phyloP scores from a whole-genome alignment of 37 sponge, comb jelly and placozoan genomes.

The Petrosia ficiformis region DNA sequence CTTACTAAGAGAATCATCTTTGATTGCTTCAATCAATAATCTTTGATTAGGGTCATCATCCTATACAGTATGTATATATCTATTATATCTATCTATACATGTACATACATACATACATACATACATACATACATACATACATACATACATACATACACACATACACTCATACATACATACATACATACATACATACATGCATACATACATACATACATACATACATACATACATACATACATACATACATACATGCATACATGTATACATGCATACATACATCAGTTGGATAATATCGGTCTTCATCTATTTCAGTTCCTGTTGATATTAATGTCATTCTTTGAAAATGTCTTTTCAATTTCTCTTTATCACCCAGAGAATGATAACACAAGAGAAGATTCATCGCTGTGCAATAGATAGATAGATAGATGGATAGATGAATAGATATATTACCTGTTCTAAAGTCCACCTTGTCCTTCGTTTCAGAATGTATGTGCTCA shows the following conservation, averaged over 20 bases:
- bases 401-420: too few relatives aligned
- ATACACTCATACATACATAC: background rate
- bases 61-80: constrained; percentile 16
- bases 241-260: background rate
- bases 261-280: constrained; percentile 32
- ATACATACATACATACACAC: background rate
- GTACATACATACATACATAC: background rate
- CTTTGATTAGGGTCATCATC: constrained; percentile 85
- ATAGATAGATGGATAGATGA: too few relatives aligned
- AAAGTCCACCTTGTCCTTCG: constrained; percentile 65
- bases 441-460: constrained; percentile 82
- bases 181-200: background rate
- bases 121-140: background rate
- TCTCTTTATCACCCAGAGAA: constrained; percentile 89
- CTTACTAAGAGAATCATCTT: constrained; percentile 80
- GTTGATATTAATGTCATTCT: constrained; percentile 59
- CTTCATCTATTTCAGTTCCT: constrained; percentile 75
- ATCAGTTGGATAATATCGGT: constrained; percentile 69
- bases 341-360: constrained; percentile 87
- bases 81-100: background rate
- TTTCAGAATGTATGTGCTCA: constrained; percentile 84
- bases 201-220: background rate
- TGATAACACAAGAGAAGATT: constrained; percentile 92
- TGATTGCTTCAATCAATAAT: constrained; percentile 86
- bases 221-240: background rate